Evolutionary conservation across 2,113 vertebrate species (phyloP).

Genomic region (Sapayoa aenigma): DNA sequence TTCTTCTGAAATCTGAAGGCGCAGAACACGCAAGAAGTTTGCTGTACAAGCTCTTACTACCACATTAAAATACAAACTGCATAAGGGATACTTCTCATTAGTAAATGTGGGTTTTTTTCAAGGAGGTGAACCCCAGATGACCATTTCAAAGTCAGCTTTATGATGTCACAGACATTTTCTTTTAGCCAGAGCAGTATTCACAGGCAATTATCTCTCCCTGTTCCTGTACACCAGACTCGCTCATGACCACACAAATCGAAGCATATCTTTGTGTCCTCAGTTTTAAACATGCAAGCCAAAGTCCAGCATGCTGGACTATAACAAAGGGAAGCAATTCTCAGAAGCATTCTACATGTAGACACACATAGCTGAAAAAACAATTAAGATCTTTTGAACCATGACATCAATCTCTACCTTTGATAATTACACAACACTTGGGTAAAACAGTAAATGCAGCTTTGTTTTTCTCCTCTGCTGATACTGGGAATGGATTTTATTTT

Average conservation of each 20-base stretch:
- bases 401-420: background rate
- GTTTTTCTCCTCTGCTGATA: background rate
- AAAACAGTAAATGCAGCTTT: background rate
- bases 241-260: background rate
- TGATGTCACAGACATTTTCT: background rate
- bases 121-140: background rate
- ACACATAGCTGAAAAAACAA: background rate
- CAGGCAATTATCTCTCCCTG: background rate
- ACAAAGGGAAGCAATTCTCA: background rate
- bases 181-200: background rate
- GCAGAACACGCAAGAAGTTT: background rate
- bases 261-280: background rate
- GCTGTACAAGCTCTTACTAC: background rate
- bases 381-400: background rate
- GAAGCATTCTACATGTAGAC: background rate
- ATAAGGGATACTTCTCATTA: background rate
- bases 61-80: background rate
- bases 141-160: background rate
- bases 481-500: background rate
- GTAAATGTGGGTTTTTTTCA: background rate
- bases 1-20: conserved; percentile 51
- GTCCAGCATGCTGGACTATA: background rate
- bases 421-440: background rate
- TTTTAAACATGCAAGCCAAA: background rate
- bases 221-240: background rate